Evolutionary conservation across 2,888 invertebrate genomes (phyloP).

Genomic region (Acleris laterana): DNA sequence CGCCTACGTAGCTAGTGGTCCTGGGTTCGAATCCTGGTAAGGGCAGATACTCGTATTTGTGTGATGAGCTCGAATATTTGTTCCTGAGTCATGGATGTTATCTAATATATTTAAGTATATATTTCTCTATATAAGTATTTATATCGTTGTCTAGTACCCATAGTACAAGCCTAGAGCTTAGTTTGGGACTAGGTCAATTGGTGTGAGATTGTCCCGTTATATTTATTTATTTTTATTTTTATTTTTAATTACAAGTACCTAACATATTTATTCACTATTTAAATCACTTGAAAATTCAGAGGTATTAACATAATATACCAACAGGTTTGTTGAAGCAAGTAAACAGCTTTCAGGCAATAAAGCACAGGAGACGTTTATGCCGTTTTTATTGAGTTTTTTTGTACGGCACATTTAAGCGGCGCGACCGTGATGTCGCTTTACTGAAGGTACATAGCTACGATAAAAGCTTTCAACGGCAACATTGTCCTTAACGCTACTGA

Average conservation of each 20-base stretch:
- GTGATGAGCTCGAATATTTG: too few species aligned
- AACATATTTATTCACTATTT: background rate
- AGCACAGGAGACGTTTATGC: constrained; percentile 64
- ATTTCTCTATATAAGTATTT: too few species aligned
- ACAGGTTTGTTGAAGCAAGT: constrained; percentile 56
- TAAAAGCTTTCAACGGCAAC: constrained; percentile 47
- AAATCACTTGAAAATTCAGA: constrained; percentile 11
- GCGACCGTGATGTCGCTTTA: constrained; percentile 49
- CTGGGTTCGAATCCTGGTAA: too few species aligned
- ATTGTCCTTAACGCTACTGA: constrained; percentile 34
- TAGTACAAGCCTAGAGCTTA: too few species aligned
- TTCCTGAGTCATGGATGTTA: too few species aligned
- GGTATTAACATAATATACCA: constrained; percentile 10
- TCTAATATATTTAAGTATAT: too few species aligned
- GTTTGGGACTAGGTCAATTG: too few species aligned
- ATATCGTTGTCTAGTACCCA: too few species aligned
- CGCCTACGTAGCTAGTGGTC: too few species aligned
- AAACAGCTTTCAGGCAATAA: constrained; percentile 74
- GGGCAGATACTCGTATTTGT: too few species aligned
- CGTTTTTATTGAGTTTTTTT: constrained; percentile 71
- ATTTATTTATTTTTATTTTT: too few species aligned
- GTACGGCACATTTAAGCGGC: constrained; percentile 64
- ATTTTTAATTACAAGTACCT: background rate
- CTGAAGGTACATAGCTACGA: constrained; percentile 39
- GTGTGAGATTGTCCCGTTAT: too few species aligned